phyloP scores from a whole-genome alignment of 2,113 vertebrate genomes.

The Dendrocopos noguchii region DNA sequence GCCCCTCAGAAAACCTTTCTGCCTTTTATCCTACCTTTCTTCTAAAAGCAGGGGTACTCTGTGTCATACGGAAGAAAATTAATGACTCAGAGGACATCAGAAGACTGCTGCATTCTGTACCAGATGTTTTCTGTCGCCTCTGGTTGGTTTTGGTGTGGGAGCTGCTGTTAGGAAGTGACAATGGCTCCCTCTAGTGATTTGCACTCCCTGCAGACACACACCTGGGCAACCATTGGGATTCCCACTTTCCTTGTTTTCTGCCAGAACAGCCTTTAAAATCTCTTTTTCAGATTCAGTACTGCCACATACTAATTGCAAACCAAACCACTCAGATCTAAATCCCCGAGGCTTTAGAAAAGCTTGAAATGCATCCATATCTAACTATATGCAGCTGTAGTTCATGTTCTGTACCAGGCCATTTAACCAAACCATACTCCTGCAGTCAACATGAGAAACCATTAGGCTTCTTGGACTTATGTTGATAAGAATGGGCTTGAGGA shows the following conservation, averaged over 20 bases:
- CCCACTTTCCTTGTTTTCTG: neutral
- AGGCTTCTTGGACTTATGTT: accelerated
- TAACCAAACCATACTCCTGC: neutral
- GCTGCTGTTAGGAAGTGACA: neutral
- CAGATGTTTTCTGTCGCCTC: no score
- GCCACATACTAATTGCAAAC: neutral
- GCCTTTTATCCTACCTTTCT: neutral
- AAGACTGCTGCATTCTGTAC: neutral
- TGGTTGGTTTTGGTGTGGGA: neutral
- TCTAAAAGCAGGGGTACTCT: neutral
- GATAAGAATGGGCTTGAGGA: neutral
- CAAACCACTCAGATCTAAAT: neutral
- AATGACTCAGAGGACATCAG: neutral
- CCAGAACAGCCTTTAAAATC: neutral
- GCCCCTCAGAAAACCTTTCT: neutral
- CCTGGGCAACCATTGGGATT: neutral
- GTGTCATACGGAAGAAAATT: neutral
- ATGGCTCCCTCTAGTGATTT: neutral
- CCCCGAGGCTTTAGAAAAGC: neutral
- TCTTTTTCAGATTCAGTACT: neutral
- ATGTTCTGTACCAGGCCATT: neutral
- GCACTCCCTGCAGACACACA: accelerated
- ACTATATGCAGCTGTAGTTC: neutral
- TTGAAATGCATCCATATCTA: neutral
- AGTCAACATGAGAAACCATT: neutral